A percentile compares a stretch with the other conserved stretches of the same genome.
Evolutionary conservation across 2,113 vertebrate genomes (phyloP).

Genomic region (Chloropsis hardwickii): DNA sequence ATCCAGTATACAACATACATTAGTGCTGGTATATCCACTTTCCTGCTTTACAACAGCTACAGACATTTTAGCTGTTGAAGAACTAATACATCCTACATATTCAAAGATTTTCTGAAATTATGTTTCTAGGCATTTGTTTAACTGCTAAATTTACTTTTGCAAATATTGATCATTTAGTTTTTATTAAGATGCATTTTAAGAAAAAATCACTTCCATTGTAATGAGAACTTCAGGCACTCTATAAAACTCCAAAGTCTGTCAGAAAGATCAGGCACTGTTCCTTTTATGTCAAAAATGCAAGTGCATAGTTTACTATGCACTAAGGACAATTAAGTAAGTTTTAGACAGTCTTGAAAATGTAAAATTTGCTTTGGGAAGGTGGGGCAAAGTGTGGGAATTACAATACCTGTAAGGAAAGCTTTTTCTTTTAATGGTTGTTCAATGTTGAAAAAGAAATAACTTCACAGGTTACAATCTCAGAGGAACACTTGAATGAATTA

Average conservation of each 20-base stretch:
- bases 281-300: background rate
- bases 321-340: background rate
- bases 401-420: background rate
- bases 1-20: background rate
- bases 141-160: background rate
- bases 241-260: background rate
- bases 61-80: background rate
- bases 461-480: background rate
- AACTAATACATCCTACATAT: background rate
- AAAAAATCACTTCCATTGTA: background rate
- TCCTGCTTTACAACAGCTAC: background rate
- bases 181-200: background rate
- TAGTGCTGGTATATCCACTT: background rate
- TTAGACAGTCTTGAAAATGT: background rate
- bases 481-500: background rate
- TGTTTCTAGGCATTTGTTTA: background rate
- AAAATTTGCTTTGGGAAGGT: background rate
- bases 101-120: background rate
- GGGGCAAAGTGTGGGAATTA: background rate
- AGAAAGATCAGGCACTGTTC: background rate
- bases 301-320: background rate
- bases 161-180: background rate
- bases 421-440: background rate
- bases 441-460: background rate
- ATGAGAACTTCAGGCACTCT: background rate